A percentile compares a stretch with the other conserved stretches of the same genome.
Evolutionary conservation across 2,113 vertebrate genomes (phyloP).

Genomic region (Notothenia rossii): DNA sequence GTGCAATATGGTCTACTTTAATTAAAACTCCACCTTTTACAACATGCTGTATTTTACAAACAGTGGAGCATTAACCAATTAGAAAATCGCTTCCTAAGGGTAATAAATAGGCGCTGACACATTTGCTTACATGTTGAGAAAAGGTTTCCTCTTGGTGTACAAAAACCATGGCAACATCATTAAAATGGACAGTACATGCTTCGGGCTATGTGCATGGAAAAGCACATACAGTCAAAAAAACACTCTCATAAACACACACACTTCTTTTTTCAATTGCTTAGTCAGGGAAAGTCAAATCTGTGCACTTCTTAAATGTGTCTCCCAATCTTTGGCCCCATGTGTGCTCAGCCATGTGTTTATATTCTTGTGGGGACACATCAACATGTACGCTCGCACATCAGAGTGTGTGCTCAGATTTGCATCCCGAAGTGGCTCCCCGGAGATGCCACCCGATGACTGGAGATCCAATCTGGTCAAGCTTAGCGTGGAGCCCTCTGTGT

Average conservation of each 20-base stretch:
- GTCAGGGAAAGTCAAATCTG: constrained; percentile 54
- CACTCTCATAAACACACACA: constrained; percentile 1
- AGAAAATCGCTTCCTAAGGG: too few relatives aligned
- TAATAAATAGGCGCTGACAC: too few relatives aligned
- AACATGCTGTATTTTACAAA: too few relatives aligned
- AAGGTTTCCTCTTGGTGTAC: too few relatives aligned
- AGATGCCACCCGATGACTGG: constrained; percentile 46
- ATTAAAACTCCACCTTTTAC: too few relatives aligned
- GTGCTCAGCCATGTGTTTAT: constrained; percentile 2
- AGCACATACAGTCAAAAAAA: background rate
- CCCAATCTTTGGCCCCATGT: constrained; percentile 46
- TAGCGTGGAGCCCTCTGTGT: constrained; percentile 52
- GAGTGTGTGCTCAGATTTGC: constrained; percentile 27
- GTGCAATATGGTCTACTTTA: too few relatives aligned
- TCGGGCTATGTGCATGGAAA: too few relatives aligned
- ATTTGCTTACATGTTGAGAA: too few relatives aligned
- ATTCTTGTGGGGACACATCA: background rate
- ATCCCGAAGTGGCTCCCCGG: constrained; percentile 38
- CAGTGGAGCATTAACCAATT: too few relatives aligned
- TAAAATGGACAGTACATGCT: background rate
- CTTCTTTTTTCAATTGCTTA: constrained; percentile 35
- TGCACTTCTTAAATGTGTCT: constrained; percentile 34
- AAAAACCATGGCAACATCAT: background rate
- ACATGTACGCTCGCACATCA: constrained; percentile 6
- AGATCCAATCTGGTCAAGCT: constrained; percentile 69